These are phyloP conservation scores for Sturnira hondurensis DNA, from an alignment of 2,113 vertebrate genomes.

Conservation along the genomic window DNA sequence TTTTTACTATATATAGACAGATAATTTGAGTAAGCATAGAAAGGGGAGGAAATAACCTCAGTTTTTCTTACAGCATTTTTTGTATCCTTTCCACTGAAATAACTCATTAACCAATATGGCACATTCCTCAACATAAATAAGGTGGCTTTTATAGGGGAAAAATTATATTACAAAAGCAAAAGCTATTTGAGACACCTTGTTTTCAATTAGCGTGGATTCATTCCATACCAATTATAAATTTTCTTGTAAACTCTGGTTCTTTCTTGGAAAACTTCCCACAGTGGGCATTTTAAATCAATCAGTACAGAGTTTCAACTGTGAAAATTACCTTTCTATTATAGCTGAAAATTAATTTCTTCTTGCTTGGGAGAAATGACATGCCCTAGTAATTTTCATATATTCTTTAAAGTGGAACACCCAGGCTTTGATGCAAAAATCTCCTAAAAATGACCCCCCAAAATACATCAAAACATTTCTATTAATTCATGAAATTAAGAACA, in stretches of 20 bases:
- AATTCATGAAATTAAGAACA: constrained; percentile 92
- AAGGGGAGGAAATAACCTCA: background rate
- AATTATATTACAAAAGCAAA: background rate
- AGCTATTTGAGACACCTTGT: background rate
- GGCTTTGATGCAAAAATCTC: constrained; percentile 76
- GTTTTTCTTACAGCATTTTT: background rate
- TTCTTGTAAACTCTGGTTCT: constrained; percentile 22
- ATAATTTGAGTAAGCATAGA: background rate
- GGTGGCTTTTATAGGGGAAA: background rate
- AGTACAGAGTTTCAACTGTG: constrained; percentile 69
- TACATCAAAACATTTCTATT: constrained; percentile 95
- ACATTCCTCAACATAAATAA: background rate
- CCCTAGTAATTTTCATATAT: constrained; percentile 89
- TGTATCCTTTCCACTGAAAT: background rate
- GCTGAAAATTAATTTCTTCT: constrained; percentile 79
- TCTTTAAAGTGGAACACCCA: constrained; percentile 84
- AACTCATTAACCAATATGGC: background rate
- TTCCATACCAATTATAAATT: constrained; percentile 28
- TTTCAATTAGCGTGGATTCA: background rate
- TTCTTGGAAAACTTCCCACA: constrained; percentile 61
- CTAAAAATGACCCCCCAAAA: constrained; percentile 86
- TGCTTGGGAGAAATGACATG: constrained; percentile 84
- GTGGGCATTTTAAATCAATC: constrained; percentile 70
- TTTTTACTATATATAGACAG: background rate
- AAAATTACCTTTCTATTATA: constrained; percentile 74